Conservation (phyloP, 2,797 vertebrate genomes). For the Hypotaenidia okinawae region DNA sequence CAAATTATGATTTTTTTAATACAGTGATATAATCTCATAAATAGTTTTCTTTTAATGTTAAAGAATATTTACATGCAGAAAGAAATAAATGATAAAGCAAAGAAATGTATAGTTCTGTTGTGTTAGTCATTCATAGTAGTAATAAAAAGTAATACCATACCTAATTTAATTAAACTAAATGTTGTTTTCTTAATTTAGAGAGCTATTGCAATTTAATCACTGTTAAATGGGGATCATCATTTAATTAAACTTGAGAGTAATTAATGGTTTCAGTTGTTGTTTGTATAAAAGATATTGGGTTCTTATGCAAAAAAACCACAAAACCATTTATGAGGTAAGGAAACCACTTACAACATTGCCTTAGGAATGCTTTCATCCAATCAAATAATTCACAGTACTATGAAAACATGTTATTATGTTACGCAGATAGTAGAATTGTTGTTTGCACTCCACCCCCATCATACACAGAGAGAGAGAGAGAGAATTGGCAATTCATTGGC, state of each 20-base stretch:
- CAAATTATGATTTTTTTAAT: background rate
- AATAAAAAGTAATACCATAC: conserved; percentile 49
- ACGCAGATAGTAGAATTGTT: background rate
- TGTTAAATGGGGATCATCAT: conserved; percentile 49
- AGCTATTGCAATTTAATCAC: conserved; percentile 66
- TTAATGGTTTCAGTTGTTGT: conserved; percentile 67
- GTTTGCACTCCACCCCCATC: background rate
- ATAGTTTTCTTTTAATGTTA: background rate
- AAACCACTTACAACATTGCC: conserved; percentile 18
- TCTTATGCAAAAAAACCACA: conserved; percentile 7
- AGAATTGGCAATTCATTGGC: background rate
- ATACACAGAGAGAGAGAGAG: background rate
- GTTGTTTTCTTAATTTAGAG: conserved; percentile 65
- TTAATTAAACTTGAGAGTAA: conserved; percentile 74
- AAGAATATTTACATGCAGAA: background rate
- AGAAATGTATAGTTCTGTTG: background rate
- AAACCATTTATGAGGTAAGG: conserved; percentile 45
- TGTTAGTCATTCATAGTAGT: conserved; percentile 37
- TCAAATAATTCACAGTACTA: background rate
- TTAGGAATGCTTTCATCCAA: conserved; percentile 21
- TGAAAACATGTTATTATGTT: background rate
- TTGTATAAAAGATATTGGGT: conserved; percentile 52
- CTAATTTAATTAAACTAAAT: conserved; percentile 73
- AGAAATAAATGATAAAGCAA: background rate
- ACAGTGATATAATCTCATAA: background rate